Evolutionary conservation across 2,888 invertebrate genomes (phyloP).

Genomic region (Leptinotarsa tumamoca): DNA sequence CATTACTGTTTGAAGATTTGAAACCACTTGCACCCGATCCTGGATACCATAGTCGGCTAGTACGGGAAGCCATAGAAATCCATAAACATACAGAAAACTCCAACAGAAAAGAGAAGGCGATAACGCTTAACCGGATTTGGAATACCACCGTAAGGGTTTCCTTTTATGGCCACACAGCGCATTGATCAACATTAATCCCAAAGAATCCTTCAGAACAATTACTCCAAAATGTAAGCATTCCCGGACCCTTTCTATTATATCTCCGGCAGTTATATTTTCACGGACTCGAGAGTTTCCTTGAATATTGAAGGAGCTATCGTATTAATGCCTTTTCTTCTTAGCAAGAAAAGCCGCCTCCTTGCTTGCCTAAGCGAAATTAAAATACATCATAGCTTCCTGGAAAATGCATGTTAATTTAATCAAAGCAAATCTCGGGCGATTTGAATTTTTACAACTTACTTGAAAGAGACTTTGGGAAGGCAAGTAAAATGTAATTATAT

Average conservation of each 20-base stretch:
- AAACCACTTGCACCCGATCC: too few species aligned
- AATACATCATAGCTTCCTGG: conserved; percentile 31
- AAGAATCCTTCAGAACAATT: not conserved
- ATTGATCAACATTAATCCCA: too few species aligned
- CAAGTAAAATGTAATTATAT: conserved; percentile 17
- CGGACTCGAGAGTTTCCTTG: conserved; percentile 32
- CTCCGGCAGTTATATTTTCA: conserved; percentile 19
- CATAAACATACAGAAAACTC: too few species aligned
- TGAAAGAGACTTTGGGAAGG: conserved; percentile 12
- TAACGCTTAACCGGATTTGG: too few species aligned
- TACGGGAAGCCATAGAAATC: too few species aligned
- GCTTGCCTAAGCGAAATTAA: conserved; percentile 39
- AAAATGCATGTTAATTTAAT: conserved; percentile 42
- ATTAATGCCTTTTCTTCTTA: conserved; percentile 38
- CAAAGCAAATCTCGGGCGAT: conserved; percentile 36
- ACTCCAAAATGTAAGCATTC: not conserved
- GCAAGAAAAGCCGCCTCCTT: conserved; percentile 22
- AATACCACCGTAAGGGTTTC: too few species aligned
- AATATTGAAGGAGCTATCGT: conserved; percentile 43
- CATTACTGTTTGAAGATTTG: too few species aligned
- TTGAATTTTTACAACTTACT: conserved; percentile 32
- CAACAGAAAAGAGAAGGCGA: too few species aligned
- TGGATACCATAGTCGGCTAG: too few species aligned
- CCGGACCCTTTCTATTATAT: conserved; percentile 13
- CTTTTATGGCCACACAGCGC: too few species aligned